Conservation (phyloP, 1,140 invertebrate genomes). For the Drosophila tristis region DNA sequence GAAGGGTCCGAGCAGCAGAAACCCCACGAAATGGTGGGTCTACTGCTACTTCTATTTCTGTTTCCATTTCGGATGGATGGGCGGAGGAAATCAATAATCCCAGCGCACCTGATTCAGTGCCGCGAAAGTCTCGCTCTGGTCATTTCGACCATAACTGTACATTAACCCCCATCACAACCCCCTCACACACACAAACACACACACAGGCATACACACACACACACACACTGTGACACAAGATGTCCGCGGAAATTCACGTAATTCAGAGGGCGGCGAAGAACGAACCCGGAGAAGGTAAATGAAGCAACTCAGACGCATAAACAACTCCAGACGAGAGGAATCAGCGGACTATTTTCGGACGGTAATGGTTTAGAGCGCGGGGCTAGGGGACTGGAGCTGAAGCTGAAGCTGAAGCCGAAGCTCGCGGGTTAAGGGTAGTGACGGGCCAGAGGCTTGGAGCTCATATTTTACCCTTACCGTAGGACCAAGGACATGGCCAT, state of each 20-base stretch:
- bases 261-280: background rate
- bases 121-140: conserved; percentile 20
- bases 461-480: conserved; percentile 62
- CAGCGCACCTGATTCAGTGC: conserved; percentile 31
- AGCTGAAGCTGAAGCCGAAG: background rate
- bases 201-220: too few relatives aligned
- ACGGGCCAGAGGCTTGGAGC: background rate
- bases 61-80: background rate
- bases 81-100: conserved; percentile 42
- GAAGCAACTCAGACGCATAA: conserved; percentile 63
- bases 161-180: conserved; percentile 34
- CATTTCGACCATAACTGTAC: conserved; percentile 54
- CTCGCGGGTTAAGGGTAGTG: too few relatives aligned
- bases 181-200: too few relatives aligned
- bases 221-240: too few relatives aligned
- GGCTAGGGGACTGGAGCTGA: too few relatives aligned
- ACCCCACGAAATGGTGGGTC: background rate
- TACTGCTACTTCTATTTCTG: background rate
- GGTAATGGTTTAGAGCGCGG: background rate
- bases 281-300: conserved; percentile 17
- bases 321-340: conserved; percentile 55
- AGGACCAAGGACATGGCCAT: conserved; percentile 21
- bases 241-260: too few relatives aligned
- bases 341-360: conserved; percentile 46
- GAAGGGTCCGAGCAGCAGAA: too few relatives aligned